Base-by-base conservation (phyloP, 2,888 invertebrate species). In the Cataglyphis albicans region DNA sequence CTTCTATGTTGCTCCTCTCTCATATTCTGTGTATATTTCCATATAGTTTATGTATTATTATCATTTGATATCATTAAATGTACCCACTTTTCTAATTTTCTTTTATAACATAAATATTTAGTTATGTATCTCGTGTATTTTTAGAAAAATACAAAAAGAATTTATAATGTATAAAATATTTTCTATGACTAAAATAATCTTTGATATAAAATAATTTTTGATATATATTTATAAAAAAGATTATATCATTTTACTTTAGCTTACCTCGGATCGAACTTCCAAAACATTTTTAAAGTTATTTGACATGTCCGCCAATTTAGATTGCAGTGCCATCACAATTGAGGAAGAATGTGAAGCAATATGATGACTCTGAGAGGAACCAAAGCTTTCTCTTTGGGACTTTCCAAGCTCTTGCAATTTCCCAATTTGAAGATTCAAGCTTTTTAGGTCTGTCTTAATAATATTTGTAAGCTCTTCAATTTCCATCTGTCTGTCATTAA, bases 401-500 rank as follows among this genome's bases (percentile, higher is more conserved):
- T 97, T 96, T 0, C 98, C 97, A 93, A 98, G 96, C 92, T 98
- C 97, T 92, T 98, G 98, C 65, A 98, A 95, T 92, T 97, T 97
- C n/a, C 98, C 99, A 93, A 99, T 99, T 95, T 99, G 99, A 93
- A 98, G 98, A 95, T 99, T 99, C 87, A 99, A 96, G 90, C 98
- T 98, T 94, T 97, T 97, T 86, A 99, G 96, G 95, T 99, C 99
- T 87, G 98, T 98, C 95, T 99, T 99, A 83, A 99, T 99, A 82
- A 99, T 99, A 93, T 98, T 98, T 0, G 99, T 99, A 82, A 99
- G 95, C 94, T 99, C 99, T 94, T 99, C 99, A 83, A 99, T 99
- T 96, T 99, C 99, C 76, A 97, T 96, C 48, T 99, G 98, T 94
- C 98, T 96, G 94, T 99, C 99, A 95, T 99, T 99, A 95, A 99